phyloP scores from a whole-genome alignment of 2,113 vertebrate genomes.

The Engraulis encrasicolus region DNA sequence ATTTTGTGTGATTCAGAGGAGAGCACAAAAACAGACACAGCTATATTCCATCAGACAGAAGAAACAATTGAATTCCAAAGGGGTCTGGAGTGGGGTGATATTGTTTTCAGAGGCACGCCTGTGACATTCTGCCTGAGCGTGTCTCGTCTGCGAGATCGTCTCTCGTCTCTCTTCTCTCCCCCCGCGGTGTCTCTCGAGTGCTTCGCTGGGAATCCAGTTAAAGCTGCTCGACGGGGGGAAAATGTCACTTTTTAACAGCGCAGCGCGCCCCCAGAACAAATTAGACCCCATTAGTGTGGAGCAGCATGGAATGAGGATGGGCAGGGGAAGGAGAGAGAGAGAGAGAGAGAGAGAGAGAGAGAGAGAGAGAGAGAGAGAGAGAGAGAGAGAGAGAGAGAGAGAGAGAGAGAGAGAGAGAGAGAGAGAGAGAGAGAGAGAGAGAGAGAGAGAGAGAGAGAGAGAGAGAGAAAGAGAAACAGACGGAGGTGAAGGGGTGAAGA shows the following conservation, averaged over 20 bases:
- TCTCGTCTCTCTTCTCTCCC: no score
- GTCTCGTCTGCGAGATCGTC: background rate
- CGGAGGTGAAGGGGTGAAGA: slow-evolving; percentile 31
- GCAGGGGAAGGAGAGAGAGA: no score
- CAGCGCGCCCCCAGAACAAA: slow-evolving; percentile 69
- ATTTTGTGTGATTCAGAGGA: background rate
- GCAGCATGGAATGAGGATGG: slow-evolving; percentile 44
- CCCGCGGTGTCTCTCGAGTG: slow-evolving; percentile 66
- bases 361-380: slow-evolving; percentile 56
- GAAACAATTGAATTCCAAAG: background rate
- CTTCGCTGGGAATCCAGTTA: slow-evolving; percentile 60
- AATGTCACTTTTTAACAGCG: slow-evolving; percentile 69
- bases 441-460: slow-evolving; percentile 41
- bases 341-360: slow-evolving; percentile 56
- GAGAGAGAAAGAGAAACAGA: no score
- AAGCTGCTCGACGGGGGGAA: slow-evolving; percentile 68
- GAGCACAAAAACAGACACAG: background rate
- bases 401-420: no score
- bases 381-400: slow-evolving; percentile 51
- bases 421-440: background rate
- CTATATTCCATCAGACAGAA: background rate
- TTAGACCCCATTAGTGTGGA: slow-evolving; percentile 67
- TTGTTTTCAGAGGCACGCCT: background rate
- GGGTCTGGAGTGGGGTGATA: background rate
- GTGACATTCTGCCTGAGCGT: slow-evolving; percentile 25